phyloP scores from a whole-genome alignment of 2,797 vertebrate species.

The Furcifer pardalis region DNA sequence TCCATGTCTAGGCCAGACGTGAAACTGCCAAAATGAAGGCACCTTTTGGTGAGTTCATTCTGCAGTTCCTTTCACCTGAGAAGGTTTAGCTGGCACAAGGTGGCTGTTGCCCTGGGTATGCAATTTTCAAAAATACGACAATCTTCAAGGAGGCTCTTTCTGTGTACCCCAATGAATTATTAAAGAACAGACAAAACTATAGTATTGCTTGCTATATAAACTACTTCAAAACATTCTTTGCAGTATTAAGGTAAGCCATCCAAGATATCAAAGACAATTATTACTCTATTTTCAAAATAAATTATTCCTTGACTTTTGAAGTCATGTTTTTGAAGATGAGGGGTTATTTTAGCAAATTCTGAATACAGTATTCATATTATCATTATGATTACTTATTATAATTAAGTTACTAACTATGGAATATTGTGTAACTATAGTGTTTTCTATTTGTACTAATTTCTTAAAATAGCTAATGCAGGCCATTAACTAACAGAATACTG shows the following conservation, averaged over 20 bases:
- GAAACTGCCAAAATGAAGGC: no score
- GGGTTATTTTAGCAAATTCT: constrained; percentile 9
- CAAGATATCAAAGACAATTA: background rate
- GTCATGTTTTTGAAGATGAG: background rate
- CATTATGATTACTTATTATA: constrained; percentile 20
- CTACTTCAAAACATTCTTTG: constrained; percentile 19
- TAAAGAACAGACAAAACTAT: background rate
- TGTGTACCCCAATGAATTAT: background rate
- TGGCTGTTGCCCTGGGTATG: no score
- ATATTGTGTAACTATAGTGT: constrained; percentile 22
- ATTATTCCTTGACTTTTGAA: constrained; percentile 13
- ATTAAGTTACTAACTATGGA: constrained; percentile 21
- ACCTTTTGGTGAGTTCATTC: no score
- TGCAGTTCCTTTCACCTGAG: no score
- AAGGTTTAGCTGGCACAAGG: no score
- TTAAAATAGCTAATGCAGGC: background rate
- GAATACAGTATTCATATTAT: constrained; percentile 26
- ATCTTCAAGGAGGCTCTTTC: no score
- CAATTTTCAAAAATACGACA: no score
- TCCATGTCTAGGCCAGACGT: no score
- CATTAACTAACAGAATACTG: constrained; percentile 4
- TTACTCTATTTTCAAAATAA: background rate
- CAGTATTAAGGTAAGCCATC: constrained; percentile 12
- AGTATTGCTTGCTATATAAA: background rate
- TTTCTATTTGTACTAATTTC: constrained; percentile 6